Evolutionary conservation across 53 echinoderm and acorn worm genomes (phyloP), one percentile per base, ranked within the genome.

Genomic region (Holothuria scabra): DNA sequence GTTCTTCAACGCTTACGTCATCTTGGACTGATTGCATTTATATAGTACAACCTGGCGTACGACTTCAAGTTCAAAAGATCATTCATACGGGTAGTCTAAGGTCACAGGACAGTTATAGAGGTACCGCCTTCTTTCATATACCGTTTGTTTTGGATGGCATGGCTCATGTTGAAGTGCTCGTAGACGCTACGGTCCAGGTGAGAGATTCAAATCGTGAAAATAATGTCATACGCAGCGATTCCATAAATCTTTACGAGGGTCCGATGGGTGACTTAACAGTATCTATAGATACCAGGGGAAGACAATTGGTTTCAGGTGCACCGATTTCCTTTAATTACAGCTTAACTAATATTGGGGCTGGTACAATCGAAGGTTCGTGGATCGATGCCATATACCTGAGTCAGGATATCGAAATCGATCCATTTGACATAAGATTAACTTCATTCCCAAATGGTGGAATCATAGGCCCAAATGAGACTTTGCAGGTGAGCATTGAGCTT

Each of bases 11-110:
- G 19, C 21, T 34, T n/a, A 28, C 60, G n/a, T 60, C 81, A 60
- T 80, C 82, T 24, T 81, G 82, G 82, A 62, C 65, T 62, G 82
- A 81, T 24, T 81, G 62, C 29, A 37, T 81, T 25, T 64, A 62
- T n/a, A 41, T 81, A 12, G 25, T 81, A 46, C 82, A 81, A 63
- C 63, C 63, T 23, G 60, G 46, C 62, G 23, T 81, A 11, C 30
- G 60, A 21, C 3, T 22, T 21, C 62, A 33, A n/a, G 44, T 81
- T 23, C 41, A n/a, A 19, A 81, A 64, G 38, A n/a, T 44, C 5
- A 81, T 63, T 13, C 62, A 63, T 12, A 63, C 46, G 21, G 82
- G 82, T 25, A 63, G 5, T 12, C 38, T 81, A 8, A 23, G n/a
- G 1, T 22, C 38, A 32, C 12, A 60, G 3, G 62, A 62, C 22